Base-by-base conservation (phyloP, 2,113 vertebrate genomes). In the Chrysochloris asiatica region DNA sequence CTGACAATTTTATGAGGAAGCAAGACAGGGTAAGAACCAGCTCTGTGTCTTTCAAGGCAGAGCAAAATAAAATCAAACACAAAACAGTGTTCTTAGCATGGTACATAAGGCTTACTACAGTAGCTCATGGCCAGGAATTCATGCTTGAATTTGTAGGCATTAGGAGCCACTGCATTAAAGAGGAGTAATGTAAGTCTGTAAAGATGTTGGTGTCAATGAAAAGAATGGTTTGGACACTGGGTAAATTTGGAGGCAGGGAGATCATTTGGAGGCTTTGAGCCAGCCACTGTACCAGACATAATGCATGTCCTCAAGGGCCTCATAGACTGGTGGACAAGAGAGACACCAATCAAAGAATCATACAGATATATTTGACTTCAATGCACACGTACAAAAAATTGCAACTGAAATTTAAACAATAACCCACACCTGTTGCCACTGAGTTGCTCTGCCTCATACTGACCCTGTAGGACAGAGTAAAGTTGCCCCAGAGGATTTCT, bases 1-100 rank as follows among this genome's bases (percentile, higher is more conserved):
- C 47, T 82, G 90, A 90, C 9, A 88, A 75, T 38, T 54, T 61
- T 76, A 81, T 85, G 76, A 89, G 48, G 67, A 78, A 92, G 43
- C 12, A 77, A 85, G 52, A 9, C 33, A 73, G 41, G 52, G 47
- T 77, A 88, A 41, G 83, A 77, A 82, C 12, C n/a, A 76, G 48
- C 17, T 90, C 28, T 54, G 1, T 69, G 41, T 73, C 36, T 75
- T 17, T 54, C 1, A 6, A 24, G 16, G 22, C 79, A 67, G 79
- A 30, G 12, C 56, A 80, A 93, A 86, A 83, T 67, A 84, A 86
- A 4, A 13, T 43, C 75, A 48, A 69, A 69, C 43, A 52, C 52
- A 91, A 91, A 87, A 36, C 67, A 63, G 16, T 17, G 6, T 81
- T 91, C 61, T 82, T 43, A 50, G 36, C 6, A 47, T 78, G 26